Conservation (phyloP, 2,113 vertebrate species). For the Larimichthys crocea region DNA sequence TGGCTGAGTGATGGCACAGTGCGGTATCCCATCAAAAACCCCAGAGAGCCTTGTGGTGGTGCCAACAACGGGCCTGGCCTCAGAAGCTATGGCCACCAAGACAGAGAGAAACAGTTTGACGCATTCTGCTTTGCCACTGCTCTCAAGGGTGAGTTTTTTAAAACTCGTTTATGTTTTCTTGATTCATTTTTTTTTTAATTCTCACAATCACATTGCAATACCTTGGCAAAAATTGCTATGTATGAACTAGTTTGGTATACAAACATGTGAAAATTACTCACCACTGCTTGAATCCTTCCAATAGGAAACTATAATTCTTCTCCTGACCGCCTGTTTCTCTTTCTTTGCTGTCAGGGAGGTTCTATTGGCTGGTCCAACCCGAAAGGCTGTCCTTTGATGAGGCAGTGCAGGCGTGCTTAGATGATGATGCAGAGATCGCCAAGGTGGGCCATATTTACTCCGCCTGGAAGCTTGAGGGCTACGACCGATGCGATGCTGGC, state of each 20-base stretch:
- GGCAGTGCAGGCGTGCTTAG: conserved; percentile 89
- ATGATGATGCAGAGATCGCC: conserved; percentile 90
- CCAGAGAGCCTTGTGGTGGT: conserved; percentile 92
- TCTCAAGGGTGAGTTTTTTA: conserved; percentile 84
- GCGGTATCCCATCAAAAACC: conserved; percentile 94
- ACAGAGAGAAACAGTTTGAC: conserved; percentile 89
- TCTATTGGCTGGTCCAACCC: conserved; percentile 94
- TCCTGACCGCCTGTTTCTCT: background rate
- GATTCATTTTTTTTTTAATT: background rate
- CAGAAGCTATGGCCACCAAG: conserved; percentile 90
- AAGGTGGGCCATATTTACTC: conserved; percentile 95
- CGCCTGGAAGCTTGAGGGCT: conserved; percentile 94
- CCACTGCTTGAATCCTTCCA: background rate
- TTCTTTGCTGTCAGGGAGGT: conserved; percentile 81
- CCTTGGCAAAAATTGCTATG: background rate
- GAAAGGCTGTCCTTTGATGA: conserved; percentile 90
- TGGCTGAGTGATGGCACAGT: conserved; percentile 95
- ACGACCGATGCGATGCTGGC: conserved; percentile 94
- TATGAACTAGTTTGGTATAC: background rate
- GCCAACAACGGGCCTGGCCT: conserved; percentile 86
- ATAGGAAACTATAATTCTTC: background rate
- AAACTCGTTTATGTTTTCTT: conserved; percentile 3
- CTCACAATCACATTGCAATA: background rate
- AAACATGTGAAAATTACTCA: background rate
- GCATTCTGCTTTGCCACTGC: conserved; percentile 93